Conservation (phyloP, 1,140 invertebrate genomes). For the Scylla paramamosain region DNA sequence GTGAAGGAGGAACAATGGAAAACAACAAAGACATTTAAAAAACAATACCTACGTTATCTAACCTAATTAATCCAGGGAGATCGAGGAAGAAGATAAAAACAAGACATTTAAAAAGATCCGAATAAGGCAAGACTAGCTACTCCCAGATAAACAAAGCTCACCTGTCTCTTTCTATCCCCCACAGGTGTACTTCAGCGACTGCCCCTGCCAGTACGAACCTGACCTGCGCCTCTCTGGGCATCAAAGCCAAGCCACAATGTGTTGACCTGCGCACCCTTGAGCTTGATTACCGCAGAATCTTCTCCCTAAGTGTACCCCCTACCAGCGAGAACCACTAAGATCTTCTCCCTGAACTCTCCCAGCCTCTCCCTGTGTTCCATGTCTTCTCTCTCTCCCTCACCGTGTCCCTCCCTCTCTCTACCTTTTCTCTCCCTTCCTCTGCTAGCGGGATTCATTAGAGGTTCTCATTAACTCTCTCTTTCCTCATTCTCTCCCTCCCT, state of each 20-base stretch:
- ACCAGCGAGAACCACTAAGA: constrained; percentile 58
- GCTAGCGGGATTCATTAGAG: no score
- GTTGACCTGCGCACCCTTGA: constrained; percentile 70
- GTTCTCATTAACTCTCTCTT: not conserved
- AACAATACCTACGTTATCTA: no score
- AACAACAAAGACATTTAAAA: no score
- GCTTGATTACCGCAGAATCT: constrained; percentile 68
- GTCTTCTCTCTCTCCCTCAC: not conserved
- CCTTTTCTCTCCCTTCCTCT: no score
- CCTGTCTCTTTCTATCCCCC: not conserved
- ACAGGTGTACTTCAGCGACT: constrained; percentile 76
- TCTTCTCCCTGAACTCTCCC: no score
- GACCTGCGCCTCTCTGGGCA: constrained; percentile 66
- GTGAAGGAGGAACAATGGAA: no score
- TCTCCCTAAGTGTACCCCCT: not conserved
- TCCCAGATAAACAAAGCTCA: not conserved
- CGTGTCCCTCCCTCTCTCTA: not conserved
- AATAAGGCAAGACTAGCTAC: not conserved
- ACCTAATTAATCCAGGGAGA: no score
- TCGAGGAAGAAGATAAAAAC: not conserved
- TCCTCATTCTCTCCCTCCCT: not conserved
- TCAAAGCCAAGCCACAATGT: constrained; percentile 72
- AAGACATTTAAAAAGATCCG: not conserved
- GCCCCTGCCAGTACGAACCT: constrained; percentile 69
- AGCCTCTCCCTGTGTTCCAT: no score